Conservation (phyloP, 1,140 invertebrate genomes). For the Andrena cerasifolii region DNA sequence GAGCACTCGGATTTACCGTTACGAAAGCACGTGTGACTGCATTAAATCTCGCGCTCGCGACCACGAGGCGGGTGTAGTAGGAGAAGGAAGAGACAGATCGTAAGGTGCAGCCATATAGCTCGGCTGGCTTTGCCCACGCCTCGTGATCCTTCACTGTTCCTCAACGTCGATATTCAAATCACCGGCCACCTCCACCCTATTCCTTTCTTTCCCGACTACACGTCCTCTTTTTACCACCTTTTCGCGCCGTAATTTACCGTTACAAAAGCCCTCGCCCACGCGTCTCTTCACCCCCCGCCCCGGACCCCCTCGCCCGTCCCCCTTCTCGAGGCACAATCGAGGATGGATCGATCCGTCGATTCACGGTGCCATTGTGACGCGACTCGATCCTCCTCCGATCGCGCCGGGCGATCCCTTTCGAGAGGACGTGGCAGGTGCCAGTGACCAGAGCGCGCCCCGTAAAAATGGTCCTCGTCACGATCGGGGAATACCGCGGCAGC, state of each 20-base stretch:
- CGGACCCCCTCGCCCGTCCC: no score
- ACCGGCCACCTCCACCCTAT: conserved; percentile 54
- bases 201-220: conserved; percentile 40
- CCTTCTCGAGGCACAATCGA: conserved; percentile 45
- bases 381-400: conserved; percentile 26
- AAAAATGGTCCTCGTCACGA: conserved; percentile 47
- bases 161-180: conserved; percentile 72
- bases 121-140: conserved; percentile 55
- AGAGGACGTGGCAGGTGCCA: conserved; percentile 49
- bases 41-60: conserved; percentile 58
- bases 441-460: conserved; percentile 17
- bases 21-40: conserved; percentile 61
- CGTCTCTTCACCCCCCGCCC: conserved; percentile 2
- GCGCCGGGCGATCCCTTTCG: conserved; percentile 14
- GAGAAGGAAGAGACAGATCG: conserved; percentile 58
- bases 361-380: conserved; percentile 50
- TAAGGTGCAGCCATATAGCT: conserved; percentile 62
- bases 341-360: conserved; percentile 62
- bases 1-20: conserved; percentile 51
- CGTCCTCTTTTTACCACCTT: conserved; percentile 70
- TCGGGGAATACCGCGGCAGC: conserved; percentile 18
- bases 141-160: conserved; percentile 63
- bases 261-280: conserved; percentile 64
- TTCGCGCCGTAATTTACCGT: conserved; percentile 65
- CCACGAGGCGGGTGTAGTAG: neutral